Evolutionary conservation across 2,888 invertebrate genomes (phyloP).

Genomic region (Eupeodes luniger): DNA sequence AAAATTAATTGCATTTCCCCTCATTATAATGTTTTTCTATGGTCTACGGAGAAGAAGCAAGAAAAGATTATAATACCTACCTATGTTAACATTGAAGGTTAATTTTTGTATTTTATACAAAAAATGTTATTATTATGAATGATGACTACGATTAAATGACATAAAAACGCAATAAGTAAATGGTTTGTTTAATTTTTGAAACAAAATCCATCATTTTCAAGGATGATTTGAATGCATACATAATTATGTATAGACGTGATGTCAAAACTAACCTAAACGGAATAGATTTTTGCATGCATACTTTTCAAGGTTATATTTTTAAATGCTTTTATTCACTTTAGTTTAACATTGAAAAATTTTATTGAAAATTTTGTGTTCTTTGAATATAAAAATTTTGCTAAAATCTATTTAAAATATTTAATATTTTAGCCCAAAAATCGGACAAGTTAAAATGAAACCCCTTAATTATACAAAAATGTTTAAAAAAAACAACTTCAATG

Average conservation of each 20-base stretch:
- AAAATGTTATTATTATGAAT: background rate
- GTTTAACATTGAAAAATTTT: background rate
- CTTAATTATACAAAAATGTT: too few species aligned
- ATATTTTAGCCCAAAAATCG: too few species aligned
- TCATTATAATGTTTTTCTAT: conserved; percentile 2
- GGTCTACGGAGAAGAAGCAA: background rate
- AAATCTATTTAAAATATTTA: background rate
- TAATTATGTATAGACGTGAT: background rate
- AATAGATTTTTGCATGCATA: background rate
- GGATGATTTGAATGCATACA: background rate
- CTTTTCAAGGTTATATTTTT: background rate
- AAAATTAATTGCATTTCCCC: conserved; percentile 20
- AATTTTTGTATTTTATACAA: background rate
- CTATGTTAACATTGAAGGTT: background rate
- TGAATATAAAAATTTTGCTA: background rate
- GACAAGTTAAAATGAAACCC: too few species aligned
- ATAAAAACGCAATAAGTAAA: background rate
- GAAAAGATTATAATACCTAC: background rate
- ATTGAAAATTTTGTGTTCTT: too few species aligned
- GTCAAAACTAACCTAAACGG: background rate
- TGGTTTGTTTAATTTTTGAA: background rate
- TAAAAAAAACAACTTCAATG: too few species aligned
- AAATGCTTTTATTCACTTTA: background rate
- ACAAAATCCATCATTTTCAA: background rate
- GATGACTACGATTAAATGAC: background rate